Evolutionary conservation across 2,888 invertebrate species (phyloP).

Genomic region (Drosophila recens): DNA sequence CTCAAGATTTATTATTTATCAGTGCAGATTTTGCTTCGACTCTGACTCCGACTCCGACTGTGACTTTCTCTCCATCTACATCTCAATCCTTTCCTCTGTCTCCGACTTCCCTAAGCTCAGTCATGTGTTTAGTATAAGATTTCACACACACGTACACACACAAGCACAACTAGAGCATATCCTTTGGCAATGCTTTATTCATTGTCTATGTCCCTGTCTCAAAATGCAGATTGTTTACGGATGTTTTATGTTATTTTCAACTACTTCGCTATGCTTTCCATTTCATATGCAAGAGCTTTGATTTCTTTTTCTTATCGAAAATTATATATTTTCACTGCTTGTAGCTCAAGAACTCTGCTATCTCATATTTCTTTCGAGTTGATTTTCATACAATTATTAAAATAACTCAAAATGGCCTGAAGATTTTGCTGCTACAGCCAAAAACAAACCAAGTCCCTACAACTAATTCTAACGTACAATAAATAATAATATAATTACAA

Average conservation of each 20-base stretch:
- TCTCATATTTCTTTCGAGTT: neutral
- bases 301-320: constrained; percentile 35
- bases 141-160: constrained; percentile 25
- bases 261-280: constrained; percentile 49
- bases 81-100: constrained; percentile 23
- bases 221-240: constrained; percentile 76
- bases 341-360: neutral
- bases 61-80: constrained; percentile 9
- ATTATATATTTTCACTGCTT: neutral
- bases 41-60: constrained; percentile 26
- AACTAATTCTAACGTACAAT: too few species aligned
- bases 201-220: constrained; percentile 62
- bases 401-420: too few species aligned
- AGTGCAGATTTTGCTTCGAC: constrained; percentile 67
- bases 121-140: constrained; percentile 65
- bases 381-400: neutral
- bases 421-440: too few species aligned
- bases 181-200: constrained; percentile 61
- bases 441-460: too few species aligned
- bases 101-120: constrained; percentile 22
- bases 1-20: constrained; percentile 75
- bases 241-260: constrained; percentile 64
- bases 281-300: constrained; percentile 59
- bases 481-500: too few species aligned
- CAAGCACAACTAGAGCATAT: constrained; percentile 31